Percentiles rank a stretch among this genome's conserved stretches.
phyloP scores from a whole-genome alignment of 2,888 invertebrate genomes.

The Macrophya annulata region DNA sequence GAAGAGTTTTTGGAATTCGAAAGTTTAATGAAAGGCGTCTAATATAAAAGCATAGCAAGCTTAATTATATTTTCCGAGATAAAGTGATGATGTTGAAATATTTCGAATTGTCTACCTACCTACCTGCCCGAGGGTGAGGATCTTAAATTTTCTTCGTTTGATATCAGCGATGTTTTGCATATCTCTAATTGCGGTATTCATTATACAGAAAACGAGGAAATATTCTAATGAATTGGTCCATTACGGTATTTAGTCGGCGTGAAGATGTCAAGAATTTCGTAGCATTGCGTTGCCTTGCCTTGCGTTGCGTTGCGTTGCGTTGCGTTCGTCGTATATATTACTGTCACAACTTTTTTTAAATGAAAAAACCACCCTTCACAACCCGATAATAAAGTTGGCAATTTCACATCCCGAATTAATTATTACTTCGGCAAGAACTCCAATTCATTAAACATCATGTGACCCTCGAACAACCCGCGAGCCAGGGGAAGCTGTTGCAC shows the following conservation, averaged over 20 bases:
- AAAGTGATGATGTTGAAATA: conserved; percentile 11
- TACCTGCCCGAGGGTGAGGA: background rate
- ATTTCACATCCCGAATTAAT: conserved; percentile 14
- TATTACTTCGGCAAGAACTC: conserved; percentile 13
- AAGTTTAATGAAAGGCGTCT: background rate
- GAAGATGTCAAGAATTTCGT: conserved; percentile 22
- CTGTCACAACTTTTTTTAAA: conserved; percentile 36
- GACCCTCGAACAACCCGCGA: background rate
- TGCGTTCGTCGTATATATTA: conserved; percentile 35
- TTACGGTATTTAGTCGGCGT: conserved; percentile 60
- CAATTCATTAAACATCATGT: background rate
- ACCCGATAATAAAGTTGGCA: conserved; percentile 22
- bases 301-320: background rate
- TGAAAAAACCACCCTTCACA: conserved; percentile 12
- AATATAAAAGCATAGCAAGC: background rate
- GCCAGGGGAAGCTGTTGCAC: background rate
- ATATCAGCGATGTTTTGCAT: conserved; percentile 73
- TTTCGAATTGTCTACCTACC: conserved; percentile 10
- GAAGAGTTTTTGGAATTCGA: background rate
- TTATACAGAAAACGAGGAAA: conserved; percentile 69
- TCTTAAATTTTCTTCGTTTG: conserved; percentile 61
- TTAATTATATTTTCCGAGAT: background rate
- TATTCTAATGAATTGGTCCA: conserved; percentile 73
- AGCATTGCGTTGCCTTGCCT: no score
- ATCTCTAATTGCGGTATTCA: conserved; percentile 74